Base-by-base conservation (phyloP, 2,888 invertebrate species). In the Stenotaenia linearis region DNA sequence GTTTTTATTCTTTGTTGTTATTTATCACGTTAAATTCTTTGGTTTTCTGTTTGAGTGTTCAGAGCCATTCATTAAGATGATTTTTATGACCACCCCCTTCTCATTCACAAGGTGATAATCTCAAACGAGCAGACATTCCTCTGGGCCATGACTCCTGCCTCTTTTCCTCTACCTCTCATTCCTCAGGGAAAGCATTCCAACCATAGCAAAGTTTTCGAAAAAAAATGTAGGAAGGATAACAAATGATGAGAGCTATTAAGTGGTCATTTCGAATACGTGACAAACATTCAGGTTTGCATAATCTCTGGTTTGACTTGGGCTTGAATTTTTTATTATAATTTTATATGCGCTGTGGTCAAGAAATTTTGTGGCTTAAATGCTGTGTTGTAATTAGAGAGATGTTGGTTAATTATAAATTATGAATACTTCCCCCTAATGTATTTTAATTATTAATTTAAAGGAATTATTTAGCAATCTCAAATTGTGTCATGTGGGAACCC, bases 191-290 rank as follows among this genome's bases (percentile, higher is more conserved):
- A 56, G 23, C 56, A 56, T 56, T 56, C 56, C 56, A 56, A 56
- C 18, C 56, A 56, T 56, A 56, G 56, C 56, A 37, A 37, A 9
- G 3, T 37, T 37, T 37, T 56, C n/a, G 12, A 45, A 45, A 12
- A 45, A 45, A 23, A 56, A 56, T 18, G 12, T 23, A 56, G 56
- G 23, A 56, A 23, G 18, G 56, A 56, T 21, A 56, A 56, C 23
- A 56, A 56, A 56, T 56, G 56, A 56, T 56, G 56, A 56, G 56
- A 56, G 56, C 56, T 56, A 56, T 56, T 56, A 56, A 56, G 23
- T 21, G 23, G 21, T 56, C 56, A 56, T 56, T 56, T 37, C 15
- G 37, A 37, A 37, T 37, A 37, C 37, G 37, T 37, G 37, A 37
- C 37, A 37, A 37, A 37, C 37, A 37, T 37, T 37, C 37, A 37